Percentiles rank a stretch among this genome's conserved stretches.
phyloP scores from a whole-genome alignment of 2,888 invertebrate genomes.

The Mycalesis mineus region DNA sequence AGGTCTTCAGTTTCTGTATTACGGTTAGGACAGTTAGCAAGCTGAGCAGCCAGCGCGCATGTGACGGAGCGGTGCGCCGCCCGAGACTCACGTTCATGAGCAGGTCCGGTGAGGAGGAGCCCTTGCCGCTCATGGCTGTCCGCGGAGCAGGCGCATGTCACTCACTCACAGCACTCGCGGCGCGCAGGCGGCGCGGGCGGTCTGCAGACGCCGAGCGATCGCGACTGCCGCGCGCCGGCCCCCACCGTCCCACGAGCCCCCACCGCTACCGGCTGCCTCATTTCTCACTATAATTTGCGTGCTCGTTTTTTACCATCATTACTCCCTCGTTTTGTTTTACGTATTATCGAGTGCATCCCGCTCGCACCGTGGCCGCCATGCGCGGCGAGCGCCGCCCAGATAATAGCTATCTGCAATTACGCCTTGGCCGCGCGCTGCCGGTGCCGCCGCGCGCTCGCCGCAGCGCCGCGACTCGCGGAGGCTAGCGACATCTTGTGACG shows the following conservation, averaged over 20 bases:
- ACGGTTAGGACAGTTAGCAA: too few species aligned
- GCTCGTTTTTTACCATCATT: conserved; percentile 79
- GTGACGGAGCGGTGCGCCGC: conserved; percentile 27
- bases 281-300: conserved; percentile 79
- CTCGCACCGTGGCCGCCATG: conserved; percentile 76
- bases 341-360: conserved; percentile 79
- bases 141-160: conserved; percentile 66
- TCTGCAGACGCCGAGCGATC: conserved; percentile 66
- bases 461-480: conserved; percentile 37
- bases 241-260: conserved; percentile 64
- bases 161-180: conserved; percentile 69
- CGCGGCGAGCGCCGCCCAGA: conserved; percentile 74
- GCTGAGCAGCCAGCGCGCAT: too few species aligned
- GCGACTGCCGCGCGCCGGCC: conserved; percentile 67
- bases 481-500: conserved; percentile 66
- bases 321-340: conserved; percentile 79
- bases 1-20: too few species aligned
- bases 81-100: conserved; percentile 80
- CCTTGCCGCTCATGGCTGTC: conserved; percentile 69
- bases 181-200: conserved; percentile 62
- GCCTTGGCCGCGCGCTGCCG: conserved; percentile 39
- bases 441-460: conserved; percentile 25
- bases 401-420: conserved; percentile 76
- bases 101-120: conserved; percentile 73
- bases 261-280: conserved; percentile 78